phyloP scores from a whole-genome alignment of 2,113 vertebrate genomes.

The Ceyx cyanopectus region DNA sequence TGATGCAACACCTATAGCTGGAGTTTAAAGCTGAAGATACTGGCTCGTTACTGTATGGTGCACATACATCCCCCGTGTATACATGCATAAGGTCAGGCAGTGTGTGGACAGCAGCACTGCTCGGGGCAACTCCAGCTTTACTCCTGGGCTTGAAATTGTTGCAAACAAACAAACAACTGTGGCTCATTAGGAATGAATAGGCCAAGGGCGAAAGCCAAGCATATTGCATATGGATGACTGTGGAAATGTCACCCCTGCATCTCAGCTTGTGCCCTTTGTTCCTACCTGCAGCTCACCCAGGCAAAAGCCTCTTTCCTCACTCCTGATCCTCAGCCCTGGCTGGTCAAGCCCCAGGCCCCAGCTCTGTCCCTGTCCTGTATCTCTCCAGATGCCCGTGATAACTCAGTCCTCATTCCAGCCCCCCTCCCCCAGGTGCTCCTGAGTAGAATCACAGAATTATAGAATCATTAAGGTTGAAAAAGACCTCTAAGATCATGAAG shows the following conservation, averaged over 20 bases:
- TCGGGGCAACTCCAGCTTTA: not conserved
- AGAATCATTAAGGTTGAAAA: too few relatives aligned
- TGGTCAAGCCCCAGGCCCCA: not conserved
- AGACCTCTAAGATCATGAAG: too few relatives aligned
- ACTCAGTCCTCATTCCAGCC: not conserved
- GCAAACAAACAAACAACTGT: not conserved
- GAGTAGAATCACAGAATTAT: not conserved
- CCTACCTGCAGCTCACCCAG: not conserved
- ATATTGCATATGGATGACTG: not conserved
- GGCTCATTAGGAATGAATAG: not conserved
- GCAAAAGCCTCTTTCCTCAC: not conserved
- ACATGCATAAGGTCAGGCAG: constrained; percentile 7
- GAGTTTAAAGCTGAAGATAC: constrained; percentile 52
- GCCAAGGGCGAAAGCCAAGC: not conserved
- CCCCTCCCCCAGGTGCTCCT: not conserved
- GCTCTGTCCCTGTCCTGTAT: not conserved
- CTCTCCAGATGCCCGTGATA: not conserved
- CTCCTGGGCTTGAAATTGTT: constrained; percentile 27
- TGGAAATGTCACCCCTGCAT: not conserved
- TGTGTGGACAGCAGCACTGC: not conserved
- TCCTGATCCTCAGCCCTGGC: not conserved
- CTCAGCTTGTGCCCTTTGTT: not conserved
- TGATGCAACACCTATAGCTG: constrained; percentile 56
- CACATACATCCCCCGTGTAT: not conserved
- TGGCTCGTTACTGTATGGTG: not conserved